A percentile compares a stretch with the other conserved stretches of the same genome.
These are phyloP conservation scores for Cyanistes caeruleus DNA, from an alignment of 2,113 vertebrate genomes.

Conservation along the genomic window DNA sequence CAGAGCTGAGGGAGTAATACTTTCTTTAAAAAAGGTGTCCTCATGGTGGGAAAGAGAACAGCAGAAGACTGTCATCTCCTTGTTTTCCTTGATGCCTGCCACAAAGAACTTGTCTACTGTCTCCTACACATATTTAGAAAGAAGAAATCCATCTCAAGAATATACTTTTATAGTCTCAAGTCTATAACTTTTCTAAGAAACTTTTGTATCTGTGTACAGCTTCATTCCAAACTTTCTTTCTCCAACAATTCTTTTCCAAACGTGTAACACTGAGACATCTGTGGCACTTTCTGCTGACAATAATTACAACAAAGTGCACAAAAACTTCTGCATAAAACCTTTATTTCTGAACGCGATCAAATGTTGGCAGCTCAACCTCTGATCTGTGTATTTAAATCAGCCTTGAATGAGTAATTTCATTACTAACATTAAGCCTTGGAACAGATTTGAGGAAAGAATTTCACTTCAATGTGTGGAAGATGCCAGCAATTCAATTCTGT, in stretches of 20 bases:
- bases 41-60: not conserved
- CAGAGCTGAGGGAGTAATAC: not conserved
- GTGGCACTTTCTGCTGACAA: not conserved
- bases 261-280: fast-evolving
- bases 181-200: not conserved
- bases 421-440: not conserved
- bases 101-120: conserved; percentile 34
- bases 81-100: conserved; percentile 14
- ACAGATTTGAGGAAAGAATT: not conserved
- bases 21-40: not conserved
- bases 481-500: not conserved
- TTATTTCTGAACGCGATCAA: not conserved
- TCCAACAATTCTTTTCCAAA: not conserved
- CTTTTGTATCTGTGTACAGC: not conserved
- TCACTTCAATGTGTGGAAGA: not conserved
- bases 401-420: not conserved
- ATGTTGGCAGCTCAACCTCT: not conserved
- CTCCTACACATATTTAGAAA: conserved; percentile 14
- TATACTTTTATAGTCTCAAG: not conserved
- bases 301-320: not conserved
- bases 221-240: not conserved
- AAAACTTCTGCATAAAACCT: not conserved
- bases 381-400: not conserved
- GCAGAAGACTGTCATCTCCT: conserved; percentile 2
- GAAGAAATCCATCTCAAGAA: not conserved